Conservation (phyloP, 2,113 vertebrate genomes). For the Nycticebus coucang region DNA sequence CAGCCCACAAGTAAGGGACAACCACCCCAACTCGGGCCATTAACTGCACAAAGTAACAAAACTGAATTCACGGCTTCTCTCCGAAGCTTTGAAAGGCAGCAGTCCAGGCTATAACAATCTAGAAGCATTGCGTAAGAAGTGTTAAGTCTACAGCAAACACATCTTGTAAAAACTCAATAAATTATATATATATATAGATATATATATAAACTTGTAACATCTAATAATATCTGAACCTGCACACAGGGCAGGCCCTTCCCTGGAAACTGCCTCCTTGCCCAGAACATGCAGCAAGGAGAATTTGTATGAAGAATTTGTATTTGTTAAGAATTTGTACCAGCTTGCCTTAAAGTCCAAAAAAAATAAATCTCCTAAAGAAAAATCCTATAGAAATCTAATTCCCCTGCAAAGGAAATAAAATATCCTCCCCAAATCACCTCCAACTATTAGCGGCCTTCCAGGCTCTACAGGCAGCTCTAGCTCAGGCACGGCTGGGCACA, state of each 20-base stretch:
- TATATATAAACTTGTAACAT: constrained; percentile 87
- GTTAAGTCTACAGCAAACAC: constrained; percentile 89
- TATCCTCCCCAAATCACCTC: constrained; percentile 74
- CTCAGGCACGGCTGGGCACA: constrained; percentile 73
- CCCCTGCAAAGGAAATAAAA: constrained; percentile 70
- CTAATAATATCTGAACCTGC: constrained; percentile 84
- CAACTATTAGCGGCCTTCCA: constrained; percentile 82
- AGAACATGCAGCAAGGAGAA: constrained; percentile 85
- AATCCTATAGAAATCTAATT: constrained; percentile 85
- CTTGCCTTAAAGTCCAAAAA: constrained; percentile 66
- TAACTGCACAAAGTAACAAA: constrained; percentile 84
- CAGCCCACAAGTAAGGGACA: constrained; percentile 68
- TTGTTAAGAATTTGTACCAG: constrained; percentile 56
- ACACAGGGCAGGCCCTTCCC: constrained; percentile 80
- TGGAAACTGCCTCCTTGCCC: constrained; percentile 76
- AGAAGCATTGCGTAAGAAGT: constrained; percentile 88
- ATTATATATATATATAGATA: constrained; percentile 87
- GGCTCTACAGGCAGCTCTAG: background rate
- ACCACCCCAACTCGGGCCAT: constrained; percentile 80
- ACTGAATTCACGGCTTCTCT: constrained; percentile 71
- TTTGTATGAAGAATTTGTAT: constrained; percentile 84
- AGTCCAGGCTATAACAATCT: constrained; percentile 85
- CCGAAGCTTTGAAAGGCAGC: constrained; percentile 85
- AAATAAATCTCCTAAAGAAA: constrained; percentile 81
- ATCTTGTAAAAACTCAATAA: constrained; percentile 90